Evolutionary conservation across 2,113 vertebrate genomes (phyloP).

Genomic region (Serilophus lunatus): DNA sequence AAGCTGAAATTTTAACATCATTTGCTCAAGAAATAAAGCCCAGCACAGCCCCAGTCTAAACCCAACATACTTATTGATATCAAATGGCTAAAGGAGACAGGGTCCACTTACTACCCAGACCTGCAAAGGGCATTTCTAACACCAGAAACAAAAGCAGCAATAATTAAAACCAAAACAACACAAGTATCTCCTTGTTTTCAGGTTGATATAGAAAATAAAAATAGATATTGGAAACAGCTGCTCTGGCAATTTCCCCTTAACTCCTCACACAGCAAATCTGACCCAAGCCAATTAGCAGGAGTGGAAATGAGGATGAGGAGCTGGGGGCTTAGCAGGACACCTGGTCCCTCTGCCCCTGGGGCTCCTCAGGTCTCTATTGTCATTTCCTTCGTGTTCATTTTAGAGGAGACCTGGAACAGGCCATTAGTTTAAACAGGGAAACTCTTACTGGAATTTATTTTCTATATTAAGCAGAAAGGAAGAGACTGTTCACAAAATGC

Average conservation of each 20-base stretch:
- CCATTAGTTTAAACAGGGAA: fast-evolving
- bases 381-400: neutral
- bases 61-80: neutral
- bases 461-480: slow-evolving; percentile 10
- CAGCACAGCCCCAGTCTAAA: neutral
- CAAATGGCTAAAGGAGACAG: neutral
- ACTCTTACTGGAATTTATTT: neutral
- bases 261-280: neutral
- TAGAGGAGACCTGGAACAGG: neutral
- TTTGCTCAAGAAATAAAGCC: neutral
- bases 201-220: slow-evolving; percentile 57
- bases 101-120: neutral
- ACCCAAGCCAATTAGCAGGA: neutral
- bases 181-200: neutral
- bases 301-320: neutral
- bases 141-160: slow-evolving; percentile 31
- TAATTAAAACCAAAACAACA: neutral
- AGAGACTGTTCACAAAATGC: neutral
- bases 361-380: fast-evolving
- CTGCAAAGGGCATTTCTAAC: neutral
- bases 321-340: neutral
- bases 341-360: neutral
- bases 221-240: neutral
- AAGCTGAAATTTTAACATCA: neutral
- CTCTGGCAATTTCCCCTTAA: neutral